Evolutionary conservation across 2,888 invertebrate genomes (phyloP).

Genomic region (Hirtodrosophila confusa): DNA sequence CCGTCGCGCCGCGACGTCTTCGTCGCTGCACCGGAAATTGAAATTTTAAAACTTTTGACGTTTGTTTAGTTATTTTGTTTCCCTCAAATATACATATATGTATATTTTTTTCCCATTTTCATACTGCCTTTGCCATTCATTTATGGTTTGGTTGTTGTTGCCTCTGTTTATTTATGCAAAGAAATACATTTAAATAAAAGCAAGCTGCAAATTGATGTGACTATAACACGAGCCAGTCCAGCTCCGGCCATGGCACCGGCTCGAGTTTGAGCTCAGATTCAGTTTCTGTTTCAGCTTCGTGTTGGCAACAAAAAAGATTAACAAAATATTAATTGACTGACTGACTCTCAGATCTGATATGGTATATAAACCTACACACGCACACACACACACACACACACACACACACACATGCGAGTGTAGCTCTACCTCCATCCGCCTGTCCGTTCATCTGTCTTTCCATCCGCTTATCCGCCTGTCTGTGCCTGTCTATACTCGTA

Average conservation of each 20-base stretch:
- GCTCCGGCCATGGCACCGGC: not conserved
- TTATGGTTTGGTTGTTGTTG: slow-evolving; percentile 19
- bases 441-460: slow-evolving; percentile 18
- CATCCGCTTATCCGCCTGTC: slow-evolving; percentile 19
- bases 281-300: slow-evolving; percentile 9
- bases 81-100: slow-evolving; percentile 3
- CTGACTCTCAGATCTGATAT: slow-evolving; percentile 55
- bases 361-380: slow-evolving; percentile 15
- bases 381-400: slow-evolving; percentile 12
- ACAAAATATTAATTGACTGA: slow-evolving; percentile 74
- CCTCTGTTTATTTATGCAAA: slow-evolving; percentile 68
- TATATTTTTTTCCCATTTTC: slow-evolving; percentile 13
- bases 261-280: not conserved
- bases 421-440: slow-evolving; percentile 16
- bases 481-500: slow-evolving; percentile 29
- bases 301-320: slow-evolving; percentile 46
- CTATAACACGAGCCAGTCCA: slow-evolving; percentile 63
- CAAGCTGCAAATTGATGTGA: slow-evolving; percentile 55
- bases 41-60: slow-evolving; percentile 76
- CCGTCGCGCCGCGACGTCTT: slow-evolving; percentile 7
- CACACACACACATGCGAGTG: slow-evolving; percentile 3
- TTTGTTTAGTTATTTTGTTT: slow-evolving; percentile 61
- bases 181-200: slow-evolving; percentile 69
- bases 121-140: slow-evolving; percentile 30
- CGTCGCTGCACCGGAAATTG: slow-evolving; percentile 70